A percentile compares a stretch with the other conserved stretches of the same genome.
Conservation (phyloP, 2,113 vertebrate species). For the Orientallactaga bullata region DNA sequence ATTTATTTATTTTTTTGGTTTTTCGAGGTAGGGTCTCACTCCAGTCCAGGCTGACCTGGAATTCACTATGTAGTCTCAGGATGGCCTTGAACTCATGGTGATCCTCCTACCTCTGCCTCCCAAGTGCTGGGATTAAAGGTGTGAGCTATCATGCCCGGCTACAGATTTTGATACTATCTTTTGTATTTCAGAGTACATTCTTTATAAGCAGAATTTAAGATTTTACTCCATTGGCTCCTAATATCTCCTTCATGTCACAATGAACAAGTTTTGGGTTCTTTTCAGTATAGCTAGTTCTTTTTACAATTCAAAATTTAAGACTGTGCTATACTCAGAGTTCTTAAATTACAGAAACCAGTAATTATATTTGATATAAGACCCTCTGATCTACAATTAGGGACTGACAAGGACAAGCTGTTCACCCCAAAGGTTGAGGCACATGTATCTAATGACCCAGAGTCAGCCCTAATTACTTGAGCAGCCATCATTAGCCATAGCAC, state of each 20-base stretch:
- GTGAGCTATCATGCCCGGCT: neutral
- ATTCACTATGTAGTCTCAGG: no score
- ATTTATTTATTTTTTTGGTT: no score
- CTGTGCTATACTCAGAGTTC: neutral
- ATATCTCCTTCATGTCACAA: neutral
- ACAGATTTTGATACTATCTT: neutral
- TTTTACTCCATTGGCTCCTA: neutral
- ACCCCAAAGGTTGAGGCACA: neutral
- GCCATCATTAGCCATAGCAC: neutral
- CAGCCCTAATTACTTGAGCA: neutral
- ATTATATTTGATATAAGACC: neutral
- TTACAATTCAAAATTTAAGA: neutral
- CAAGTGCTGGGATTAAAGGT: no score
- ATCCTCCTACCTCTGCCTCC: no score
- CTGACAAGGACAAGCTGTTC: neutral
- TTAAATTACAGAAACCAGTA: neutral
- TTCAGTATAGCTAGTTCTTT: neutral
- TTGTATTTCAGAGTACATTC: neutral
- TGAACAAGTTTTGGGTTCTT: neutral
- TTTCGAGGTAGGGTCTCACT: no score
- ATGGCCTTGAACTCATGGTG: no score
- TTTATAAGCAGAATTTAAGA: neutral
- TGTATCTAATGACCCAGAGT: neutral
- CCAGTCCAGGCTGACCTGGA: no score
- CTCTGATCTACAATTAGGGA: slow-evolving; percentile 6